Conservation (phyloP, 1,140 invertebrate species). For the Drosophila littoralis region DNA sequence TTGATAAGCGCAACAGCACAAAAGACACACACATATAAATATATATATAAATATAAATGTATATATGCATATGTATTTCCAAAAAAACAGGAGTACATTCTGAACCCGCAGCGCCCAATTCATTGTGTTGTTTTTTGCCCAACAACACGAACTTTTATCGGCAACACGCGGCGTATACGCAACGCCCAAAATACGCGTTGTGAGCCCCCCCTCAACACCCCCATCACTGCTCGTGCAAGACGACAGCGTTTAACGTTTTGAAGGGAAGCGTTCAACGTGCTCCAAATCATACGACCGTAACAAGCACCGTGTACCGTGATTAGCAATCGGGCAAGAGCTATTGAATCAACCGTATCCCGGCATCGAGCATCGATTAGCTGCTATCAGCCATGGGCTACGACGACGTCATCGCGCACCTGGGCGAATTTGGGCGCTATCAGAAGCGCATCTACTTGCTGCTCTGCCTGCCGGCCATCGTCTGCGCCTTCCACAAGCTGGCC, state of each 20-base stretch:
- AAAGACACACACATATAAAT: background rate
- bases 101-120: background rate
- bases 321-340: conserved; percentile 5
- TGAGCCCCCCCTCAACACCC: background rate
- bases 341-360: background rate
- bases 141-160: conserved; percentile 17
- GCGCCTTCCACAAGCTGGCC: conserved; percentile 91
- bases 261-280: background rate
- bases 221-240: too few relatives aligned
- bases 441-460: conserved; percentile 89
- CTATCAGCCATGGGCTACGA: conserved; percentile 88
- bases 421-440: conserved; percentile 91
- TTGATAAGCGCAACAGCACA: background rate
- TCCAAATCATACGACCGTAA: conserved; percentile 57
- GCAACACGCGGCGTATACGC: conserved; percentile 58
- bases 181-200: conserved; percentile 31
- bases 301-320: conserved; percentile 12
- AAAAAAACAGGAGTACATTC: background rate
- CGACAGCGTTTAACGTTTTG: too few relatives aligned
- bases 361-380: background rate
- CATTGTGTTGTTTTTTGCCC: conserved; percentile 3
- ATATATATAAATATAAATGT: conserved; percentile 6
- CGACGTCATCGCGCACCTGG: conserved; percentile 88
- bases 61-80: background rate
- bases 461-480: conserved; percentile 89